Percentiles rank a stretch among this genome's conserved stretches.
These are phyloP conservation scores for Bos javanicus DNA, from an alignment of 2,113 vertebrate genomes.

Conservation along the genomic window DNA sequence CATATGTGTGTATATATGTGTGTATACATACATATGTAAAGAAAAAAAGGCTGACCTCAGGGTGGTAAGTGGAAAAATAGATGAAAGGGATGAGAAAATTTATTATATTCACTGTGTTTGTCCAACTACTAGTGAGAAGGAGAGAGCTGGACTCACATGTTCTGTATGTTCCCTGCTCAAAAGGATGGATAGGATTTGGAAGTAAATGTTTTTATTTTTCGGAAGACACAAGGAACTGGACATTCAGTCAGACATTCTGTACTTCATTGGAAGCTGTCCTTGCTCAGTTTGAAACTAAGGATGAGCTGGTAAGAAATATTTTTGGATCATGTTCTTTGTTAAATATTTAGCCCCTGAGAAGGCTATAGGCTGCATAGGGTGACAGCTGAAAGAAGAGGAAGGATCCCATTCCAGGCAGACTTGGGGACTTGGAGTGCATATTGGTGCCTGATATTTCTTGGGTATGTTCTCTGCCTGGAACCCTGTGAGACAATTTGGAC, in stretches of 20 bases:
- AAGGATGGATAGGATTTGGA: constrained; percentile 4
- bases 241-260: neutral
- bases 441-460: no score
- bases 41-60: neutral
- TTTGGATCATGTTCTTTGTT: neutral
- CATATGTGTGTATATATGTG: neutral
- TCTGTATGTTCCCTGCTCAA: neutral
- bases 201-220: constrained; percentile 47
- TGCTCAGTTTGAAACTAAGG: neutral
- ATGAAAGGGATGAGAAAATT: neutral
- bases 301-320: constrained; percentile 34
- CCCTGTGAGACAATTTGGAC: neutral
- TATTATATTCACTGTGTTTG: neutral
- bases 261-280: neutral
- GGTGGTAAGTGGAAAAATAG: neutral
- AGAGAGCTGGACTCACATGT: fast-evolving
- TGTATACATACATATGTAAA: neutral
- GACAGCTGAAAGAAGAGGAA: neutral
- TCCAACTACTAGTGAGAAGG: neutral
- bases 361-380: neutral
- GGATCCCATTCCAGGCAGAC: neutral
- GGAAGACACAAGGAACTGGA: neutral
- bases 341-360: neutral
- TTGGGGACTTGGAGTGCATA: neutral
- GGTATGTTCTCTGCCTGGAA: neutral